These are phyloP conservation scores for Cristatella mucedo DNA, from an alignment of 2,888 invertebrate genomes.

Conservation along the genomic window DNA sequence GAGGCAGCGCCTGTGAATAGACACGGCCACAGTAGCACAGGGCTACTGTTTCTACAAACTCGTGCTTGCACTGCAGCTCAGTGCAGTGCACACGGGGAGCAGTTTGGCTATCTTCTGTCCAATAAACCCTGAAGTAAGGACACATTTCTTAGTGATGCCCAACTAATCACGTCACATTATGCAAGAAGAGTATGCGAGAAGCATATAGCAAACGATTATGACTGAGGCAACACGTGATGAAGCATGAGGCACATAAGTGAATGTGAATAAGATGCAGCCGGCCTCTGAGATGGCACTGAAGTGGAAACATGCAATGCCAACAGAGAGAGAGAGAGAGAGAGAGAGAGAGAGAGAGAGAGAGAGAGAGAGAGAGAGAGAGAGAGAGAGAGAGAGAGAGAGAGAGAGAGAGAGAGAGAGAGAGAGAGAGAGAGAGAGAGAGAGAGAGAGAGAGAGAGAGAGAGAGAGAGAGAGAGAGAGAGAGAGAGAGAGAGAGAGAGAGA, in stretches of 20 bases:
- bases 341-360: slow-evolving; percentile 11
- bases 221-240: slow-evolving; percentile 1
- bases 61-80: no score
- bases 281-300: no score
- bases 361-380: slow-evolving; percentile 11
- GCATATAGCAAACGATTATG: no score
- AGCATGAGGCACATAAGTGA: neutral
- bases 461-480: slow-evolving; percentile 11
- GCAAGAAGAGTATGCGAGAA: no score
- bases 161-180: no score
- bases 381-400: slow-evolving; percentile 12
- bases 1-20: no score
- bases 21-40: no score
- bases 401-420: slow-evolving; percentile 12
- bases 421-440: slow-evolving; percentile 13
- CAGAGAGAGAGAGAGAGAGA: slow-evolving; percentile 9
- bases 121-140: no score
- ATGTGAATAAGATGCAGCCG: neutral
- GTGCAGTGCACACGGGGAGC: no score
- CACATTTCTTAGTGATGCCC: no score
- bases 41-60: no score
- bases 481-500: slow-evolving; percentile 12
- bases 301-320: neutral
- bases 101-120: no score
- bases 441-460: slow-evolving; percentile 12